Base-by-base conservation (phyloP, 2,797 vertebrate species). In the Vultur gryphus region DNA sequence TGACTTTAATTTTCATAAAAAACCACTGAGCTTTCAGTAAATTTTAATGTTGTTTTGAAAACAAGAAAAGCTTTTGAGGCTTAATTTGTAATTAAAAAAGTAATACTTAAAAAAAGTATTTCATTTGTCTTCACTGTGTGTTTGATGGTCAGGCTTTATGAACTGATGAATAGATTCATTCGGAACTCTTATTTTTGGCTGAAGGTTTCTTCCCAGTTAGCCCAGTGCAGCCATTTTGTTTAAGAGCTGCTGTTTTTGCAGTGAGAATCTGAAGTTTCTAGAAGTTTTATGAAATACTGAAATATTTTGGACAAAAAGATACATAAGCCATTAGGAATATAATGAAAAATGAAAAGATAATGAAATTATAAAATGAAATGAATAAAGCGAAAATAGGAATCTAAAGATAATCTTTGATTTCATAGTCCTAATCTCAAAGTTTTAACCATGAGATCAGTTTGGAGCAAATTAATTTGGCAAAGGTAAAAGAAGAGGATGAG, bases 21-120 rank as follows among this genome's bases (percentile, higher is more conserved):
- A 78, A n/a, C 0, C 17, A 6, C 23, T 1, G 2, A 59, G 23
- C 23, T 83, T 83, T 52, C 1, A 2, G 26, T 64, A 41, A 41
- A 80, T 16, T 33, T 58, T 46, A 7, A 19, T 51, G 6, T 49
- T 78, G 14, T 31, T 91, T 83, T 14, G 11, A 80, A 66, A 89
- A 18, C 8, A 77, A 70, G 21, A 41, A 65, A 58, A 77, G 3
- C 10, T 80, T 61, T 43, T 62, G 64, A 44, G 20, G 6, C n/a
- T 37, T 37, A 37, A 37, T 37, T 37, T 37, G 37, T 37, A 37
- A 37, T 37, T 37, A 37, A 37, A 37, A 37, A 37, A 37, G 37
- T 37, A 37, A 37, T 37, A 37, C 37, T 37, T 37, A 37, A 37
- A 37, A 37, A 37, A 37, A 37, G 37, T 37, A 37, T 85, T 82